Evolutionary conservation across 2,797 vertebrate genomes (phyloP).

Genomic region (Anisognathus igniventris): DNA sequence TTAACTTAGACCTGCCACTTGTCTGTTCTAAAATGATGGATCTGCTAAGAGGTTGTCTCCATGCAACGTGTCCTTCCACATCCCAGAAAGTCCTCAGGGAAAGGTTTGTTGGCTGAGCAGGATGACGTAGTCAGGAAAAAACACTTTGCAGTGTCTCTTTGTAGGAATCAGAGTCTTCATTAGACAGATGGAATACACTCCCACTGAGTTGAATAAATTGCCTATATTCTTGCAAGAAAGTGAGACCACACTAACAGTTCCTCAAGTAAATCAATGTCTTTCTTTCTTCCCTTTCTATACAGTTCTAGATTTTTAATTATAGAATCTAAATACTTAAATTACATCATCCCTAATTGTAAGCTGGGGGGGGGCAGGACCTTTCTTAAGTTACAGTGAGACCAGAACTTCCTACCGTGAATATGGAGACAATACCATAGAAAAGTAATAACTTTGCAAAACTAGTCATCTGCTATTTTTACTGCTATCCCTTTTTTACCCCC

Average conservation of each 20-base stretch:
- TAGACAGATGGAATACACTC: conserved; percentile 58
- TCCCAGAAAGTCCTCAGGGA: conserved; percentile 4
- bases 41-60: not conserved
- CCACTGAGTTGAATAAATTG: conserved; percentile 46
- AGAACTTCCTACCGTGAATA: not conserved
- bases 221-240: conserved; percentile 28
- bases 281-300: not conserved
- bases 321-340: not conserved
- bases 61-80: not conserved
- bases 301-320: not conserved
- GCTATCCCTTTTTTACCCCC: not conserved
- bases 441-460: not conserved
- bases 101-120: conserved; percentile 7
- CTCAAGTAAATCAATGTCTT: not conserved
- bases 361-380: not conserved
- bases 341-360: not conserved
- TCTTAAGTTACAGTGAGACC: not conserved
- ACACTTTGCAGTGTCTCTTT: conserved; percentile 24
- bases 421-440: not conserved
- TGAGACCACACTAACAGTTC: conserved; percentile 8
- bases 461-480: not conserved
- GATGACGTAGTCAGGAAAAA: conserved; percentile 12
- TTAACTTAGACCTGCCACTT: not conserved
- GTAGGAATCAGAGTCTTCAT: conserved; percentile 46
- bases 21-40: not conserved